These are phyloP conservation scores for Hucho hucho DNA, from an alignment of 2,113 vertebrate genomes.

Conservation along the genomic window DNA sequence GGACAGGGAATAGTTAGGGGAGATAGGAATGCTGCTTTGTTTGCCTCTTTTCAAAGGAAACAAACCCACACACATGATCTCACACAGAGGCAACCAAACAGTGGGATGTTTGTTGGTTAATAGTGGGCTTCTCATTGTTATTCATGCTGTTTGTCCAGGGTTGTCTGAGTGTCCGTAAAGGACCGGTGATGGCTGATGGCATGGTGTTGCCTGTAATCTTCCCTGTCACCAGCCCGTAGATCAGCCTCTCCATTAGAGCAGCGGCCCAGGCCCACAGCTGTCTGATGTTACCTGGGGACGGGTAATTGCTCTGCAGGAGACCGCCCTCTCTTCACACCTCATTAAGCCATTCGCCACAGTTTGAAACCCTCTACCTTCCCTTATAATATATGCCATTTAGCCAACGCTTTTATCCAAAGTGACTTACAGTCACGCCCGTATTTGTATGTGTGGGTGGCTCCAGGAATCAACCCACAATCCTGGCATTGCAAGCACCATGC, in stretches of 20 bases:
- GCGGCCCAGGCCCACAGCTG: conserved; percentile 35
- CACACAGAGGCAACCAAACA: neutral
- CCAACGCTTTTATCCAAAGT: too few relatives aligned
- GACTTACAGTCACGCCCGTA: too few relatives aligned
- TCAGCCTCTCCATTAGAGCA: conserved; percentile 21
- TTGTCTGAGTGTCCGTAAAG: neutral
- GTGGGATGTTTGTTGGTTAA: neutral
- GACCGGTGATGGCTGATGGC: neutral
- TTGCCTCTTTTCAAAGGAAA: neutral
- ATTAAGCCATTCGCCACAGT: conserved; percentile 36
- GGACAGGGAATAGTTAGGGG: neutral
- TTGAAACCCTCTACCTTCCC: conserved; percentile 8
- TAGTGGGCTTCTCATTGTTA: neutral
- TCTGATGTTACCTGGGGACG: conserved; percentile 34
- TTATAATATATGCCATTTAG: neutral
- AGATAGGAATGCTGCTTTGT: neutral
- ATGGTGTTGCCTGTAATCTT: conserved; percentile 4
- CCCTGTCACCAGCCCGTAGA: conserved; percentile 17
- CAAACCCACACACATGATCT: neutral
- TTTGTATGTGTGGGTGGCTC: too few relatives aligned
- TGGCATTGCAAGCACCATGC: too few relatives aligned
- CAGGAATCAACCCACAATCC: too few relatives aligned
- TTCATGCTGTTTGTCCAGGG: too few relatives aligned
- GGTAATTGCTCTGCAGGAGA: conserved; percentile 44
- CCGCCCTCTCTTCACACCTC: conserved; percentile 47